Percentiles rank a stretch among this genome's conserved stretches.
These are phyloP conservation scores for Heliconius congener DNA, from an alignment of 1,140 invertebrate genomes.

Conservation along the genomic window DNA sequence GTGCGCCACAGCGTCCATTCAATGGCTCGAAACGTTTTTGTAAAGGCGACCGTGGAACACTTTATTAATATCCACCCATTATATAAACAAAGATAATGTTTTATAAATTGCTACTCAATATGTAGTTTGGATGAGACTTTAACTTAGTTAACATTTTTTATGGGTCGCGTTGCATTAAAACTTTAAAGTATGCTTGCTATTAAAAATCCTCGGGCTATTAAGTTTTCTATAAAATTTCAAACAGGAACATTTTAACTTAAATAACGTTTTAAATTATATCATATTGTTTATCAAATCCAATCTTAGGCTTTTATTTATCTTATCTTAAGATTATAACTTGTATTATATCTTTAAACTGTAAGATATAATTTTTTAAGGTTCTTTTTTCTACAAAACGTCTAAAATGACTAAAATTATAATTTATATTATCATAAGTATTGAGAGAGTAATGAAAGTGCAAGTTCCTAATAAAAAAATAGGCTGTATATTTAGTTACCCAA, in stretches of 20 bases:
- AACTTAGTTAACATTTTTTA: not conserved
- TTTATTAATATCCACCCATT: slow-evolving; percentile 36
- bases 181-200: not conserved
- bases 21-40: slow-evolving; percentile 65
- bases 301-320: slow-evolving; percentile 22
- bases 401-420: not conserved
- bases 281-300: slow-evolving; percentile 28
- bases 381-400: not conserved
- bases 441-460: too few species aligned
- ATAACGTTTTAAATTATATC: not conserved
- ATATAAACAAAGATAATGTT: slow-evolving; percentile 21
- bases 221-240: not conserved
- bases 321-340: slow-evolving; percentile 26
- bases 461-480: too few species aligned
- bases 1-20: slow-evolving; percentile 55
- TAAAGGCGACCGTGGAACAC: slow-evolving; percentile 44
- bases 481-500: too few species aligned
- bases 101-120: slow-evolving; percentile 21
- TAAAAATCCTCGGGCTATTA: not conserved
- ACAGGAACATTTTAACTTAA: not conserved
- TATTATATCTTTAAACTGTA: slow-evolving; percentile 14
- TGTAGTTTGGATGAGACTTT: not conserved
- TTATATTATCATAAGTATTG: not conserved
- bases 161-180: not conserved
- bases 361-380: not conserved